Evolutionary conservation across 1,140 invertebrate species (phyloP).

Genomic region (Idris sp.): DNA sequence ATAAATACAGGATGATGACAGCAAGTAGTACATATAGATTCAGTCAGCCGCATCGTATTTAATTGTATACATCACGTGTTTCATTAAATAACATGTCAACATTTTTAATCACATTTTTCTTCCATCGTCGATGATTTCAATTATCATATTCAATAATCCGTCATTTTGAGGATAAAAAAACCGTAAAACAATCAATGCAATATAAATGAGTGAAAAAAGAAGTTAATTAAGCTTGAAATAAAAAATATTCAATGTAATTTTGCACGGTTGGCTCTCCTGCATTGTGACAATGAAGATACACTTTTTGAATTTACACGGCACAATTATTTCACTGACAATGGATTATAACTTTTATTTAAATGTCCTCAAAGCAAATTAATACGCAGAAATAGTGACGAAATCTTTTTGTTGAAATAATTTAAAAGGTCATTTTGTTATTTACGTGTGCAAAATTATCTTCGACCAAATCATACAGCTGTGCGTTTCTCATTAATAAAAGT

Average conservation of each 20-base stretch:
- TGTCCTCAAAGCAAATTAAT: constrained; percentile 38
- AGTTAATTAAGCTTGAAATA: constrained; percentile 25
- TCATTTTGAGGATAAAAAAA: constrained; percentile 7
- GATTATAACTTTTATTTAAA: constrained; percentile 48
- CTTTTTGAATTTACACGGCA: constrained; percentile 20
- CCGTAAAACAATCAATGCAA: constrained; percentile 12
- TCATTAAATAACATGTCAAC: constrained; percentile 24
- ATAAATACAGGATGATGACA: constrained; percentile 18
- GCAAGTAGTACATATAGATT: constrained; percentile 50
- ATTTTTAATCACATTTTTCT: constrained; percentile 26
- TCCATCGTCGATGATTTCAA: constrained; percentile 30
- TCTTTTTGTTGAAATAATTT: constrained; percentile 59
- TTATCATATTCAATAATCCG: constrained; percentile 24
- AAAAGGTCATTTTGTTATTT: constrained; percentile 54
- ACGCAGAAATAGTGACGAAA: constrained; percentile 40
- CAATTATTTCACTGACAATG: constrained; percentile 42
- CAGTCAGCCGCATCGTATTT: constrained; percentile 23
- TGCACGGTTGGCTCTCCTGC: not conserved
- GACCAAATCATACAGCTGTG: constrained; percentile 39
- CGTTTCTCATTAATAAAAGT: constrained; percentile 57
- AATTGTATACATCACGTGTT: constrained; percentile 5
- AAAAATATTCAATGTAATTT: constrained; percentile 40
- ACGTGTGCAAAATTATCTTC: constrained; percentile 38
- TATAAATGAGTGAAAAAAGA: constrained; percentile 25
- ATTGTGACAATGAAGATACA: constrained; percentile 15